Conservation (phyloP, 1,140 invertebrate genomes). For the Pachypeltis micranthus region DNA sequence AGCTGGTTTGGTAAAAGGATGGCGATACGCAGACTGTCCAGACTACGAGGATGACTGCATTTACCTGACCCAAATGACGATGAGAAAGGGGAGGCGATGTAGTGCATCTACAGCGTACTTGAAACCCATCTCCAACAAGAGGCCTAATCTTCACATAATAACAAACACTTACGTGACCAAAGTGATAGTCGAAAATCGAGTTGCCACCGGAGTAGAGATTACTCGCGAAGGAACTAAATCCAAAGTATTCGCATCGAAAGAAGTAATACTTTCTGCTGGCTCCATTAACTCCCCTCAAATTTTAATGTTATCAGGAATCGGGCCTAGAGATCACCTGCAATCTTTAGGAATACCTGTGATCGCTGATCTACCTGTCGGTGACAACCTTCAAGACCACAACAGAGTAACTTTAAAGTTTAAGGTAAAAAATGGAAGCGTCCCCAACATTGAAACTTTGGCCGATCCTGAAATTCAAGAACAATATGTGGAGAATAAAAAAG, state of each 20-base stretch:
- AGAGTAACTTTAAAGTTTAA: not conserved
- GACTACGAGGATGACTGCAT: constrained; percentile 68
- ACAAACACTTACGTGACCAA: constrained; percentile 50
- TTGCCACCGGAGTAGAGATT: constrained; percentile 59
- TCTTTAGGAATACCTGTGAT: constrained; percentile 54
- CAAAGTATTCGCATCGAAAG: constrained; percentile 50
- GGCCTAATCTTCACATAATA: constrained; percentile 51
- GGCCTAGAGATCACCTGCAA: constrained; percentile 57
- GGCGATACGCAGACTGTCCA: constrained; percentile 44
- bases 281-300: constrained; percentile 66
- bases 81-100: constrained; percentile 70
- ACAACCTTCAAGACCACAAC: constrained; percentile 65
- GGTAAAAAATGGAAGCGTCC: not conserved
- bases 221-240: constrained; percentile 43
- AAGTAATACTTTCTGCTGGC: constrained; percentile 60
- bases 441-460: not conserved
- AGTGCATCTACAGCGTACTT: constrained; percentile 77
- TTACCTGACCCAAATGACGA: constrained; percentile 59
- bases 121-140: constrained; percentile 42
- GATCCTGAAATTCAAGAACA: not conserved
- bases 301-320: constrained; percentile 76
- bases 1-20: constrained; percentile 43
- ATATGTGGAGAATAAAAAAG: not conserved
- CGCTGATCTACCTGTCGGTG: constrained; percentile 49
- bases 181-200: constrained; percentile 55